Base-by-base conservation (phyloP, 2,888 invertebrate genomes). In the Odontocerum albicorne region DNA sequence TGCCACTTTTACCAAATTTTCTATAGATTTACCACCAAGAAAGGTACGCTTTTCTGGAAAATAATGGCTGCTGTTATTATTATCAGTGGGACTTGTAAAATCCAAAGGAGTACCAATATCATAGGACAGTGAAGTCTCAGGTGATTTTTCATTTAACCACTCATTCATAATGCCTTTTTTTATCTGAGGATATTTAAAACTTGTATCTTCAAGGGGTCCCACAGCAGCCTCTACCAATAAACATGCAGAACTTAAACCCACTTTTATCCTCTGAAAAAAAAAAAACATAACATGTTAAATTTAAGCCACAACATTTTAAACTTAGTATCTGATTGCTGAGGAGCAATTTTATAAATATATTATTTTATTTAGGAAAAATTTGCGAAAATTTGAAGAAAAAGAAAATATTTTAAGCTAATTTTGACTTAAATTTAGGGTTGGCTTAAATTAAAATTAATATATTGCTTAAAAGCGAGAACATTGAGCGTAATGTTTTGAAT, bases 151-250 rank as follows among this genome's bases (percentile, higher is more conserved):
- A 64, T 88, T 89, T 47, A 93, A 74, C 94, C 95, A 95, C 68
- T 92, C 93, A 60, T 88, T 92, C 82, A 93, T 92, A 66, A 94
- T 81, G 0, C 85, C 84, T 74, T 94, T 95, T 72, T 96, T 96
- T 0, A 95, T 94, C 75, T 95, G 95, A 0, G 94, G 93, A 66
- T 92, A 87, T 70, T 93, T 93, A 66, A 94, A 94, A 45, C 88
- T 90, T 1, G 85, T 84, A n/a, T n/a, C n/a, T 59, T 88, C 90
- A 4, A 90, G 75, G 0, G 89, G 90, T 2, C 90, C 91, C 3
- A 92, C 90, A 1, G 91, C 91, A 0, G 91, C 91, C 62, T 91
- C 91, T 3, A 92, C 90, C 47, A 92, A 68, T 15, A 91, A 72
- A 67, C 91, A 92, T 0, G 91, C 90, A 2, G 90, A 88, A 54